These are phyloP conservation scores for Kryptopterus vitreolus DNA, from an alignment of 2,797 vertebrate species.

Conservation along the genomic window DNA sequence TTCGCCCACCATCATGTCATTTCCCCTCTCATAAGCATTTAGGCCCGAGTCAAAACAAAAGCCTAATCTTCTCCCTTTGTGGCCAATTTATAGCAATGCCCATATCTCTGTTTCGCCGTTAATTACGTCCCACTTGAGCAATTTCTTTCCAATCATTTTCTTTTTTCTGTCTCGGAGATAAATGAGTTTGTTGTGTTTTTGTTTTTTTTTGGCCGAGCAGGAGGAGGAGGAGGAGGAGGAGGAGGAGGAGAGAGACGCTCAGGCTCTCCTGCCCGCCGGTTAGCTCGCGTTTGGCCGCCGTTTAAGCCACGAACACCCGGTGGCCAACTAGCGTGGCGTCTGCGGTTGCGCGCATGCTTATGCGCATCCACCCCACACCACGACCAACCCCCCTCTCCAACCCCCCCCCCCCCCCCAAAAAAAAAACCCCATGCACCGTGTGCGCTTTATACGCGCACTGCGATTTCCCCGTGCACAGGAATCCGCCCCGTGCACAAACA, in stretches of 20 bases:
- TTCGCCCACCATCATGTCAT: constrained; percentile 42
- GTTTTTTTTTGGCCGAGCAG: too few relatives aligned
- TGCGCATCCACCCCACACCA: too few relatives aligned
- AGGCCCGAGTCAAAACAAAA: constrained; percentile 55
- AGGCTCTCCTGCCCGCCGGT: constrained; percentile 37
- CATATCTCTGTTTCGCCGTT: constrained; percentile 48
- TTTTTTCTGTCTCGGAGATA: constrained; percentile 53
- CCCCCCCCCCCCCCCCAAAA: too few relatives aligned
- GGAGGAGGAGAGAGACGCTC: too few relatives aligned
- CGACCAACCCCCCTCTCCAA: too few relatives aligned
- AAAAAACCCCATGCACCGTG: too few relatives aligned
- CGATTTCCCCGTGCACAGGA: too few relatives aligned
- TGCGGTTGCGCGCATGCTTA: constrained; percentile 11
- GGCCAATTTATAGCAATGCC: constrained; percentile 55
- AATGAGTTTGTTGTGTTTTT: too few relatives aligned
- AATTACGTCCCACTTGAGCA: constrained; percentile 54
- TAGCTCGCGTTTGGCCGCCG: too few relatives aligned
- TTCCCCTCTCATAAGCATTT: constrained; percentile 45
- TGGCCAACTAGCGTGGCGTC: constrained; percentile 8
- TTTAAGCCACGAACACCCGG: constrained; percentile 13
- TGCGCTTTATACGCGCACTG: too few relatives aligned
- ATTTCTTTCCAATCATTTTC: constrained; percentile 60
- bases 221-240: too few relatives aligned
- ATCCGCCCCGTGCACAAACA: too few relatives aligned
- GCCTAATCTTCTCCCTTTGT: constrained; percentile 57